phyloP scores from a whole-genome alignment of 2,797 vertebrate species.

The Tamandua tetradactyla region DNA sequence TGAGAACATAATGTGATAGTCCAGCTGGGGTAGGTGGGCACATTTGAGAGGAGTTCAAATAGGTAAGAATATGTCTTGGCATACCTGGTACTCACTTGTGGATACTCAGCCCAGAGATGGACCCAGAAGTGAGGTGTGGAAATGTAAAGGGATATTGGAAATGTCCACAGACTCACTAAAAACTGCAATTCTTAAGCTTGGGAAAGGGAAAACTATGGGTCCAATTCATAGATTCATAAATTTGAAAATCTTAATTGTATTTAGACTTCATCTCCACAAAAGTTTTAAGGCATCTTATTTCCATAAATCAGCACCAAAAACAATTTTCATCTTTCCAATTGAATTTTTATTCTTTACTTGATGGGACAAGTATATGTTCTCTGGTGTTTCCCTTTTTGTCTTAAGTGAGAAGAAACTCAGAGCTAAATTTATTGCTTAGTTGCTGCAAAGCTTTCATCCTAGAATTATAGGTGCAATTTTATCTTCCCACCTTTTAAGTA shows the following conservation, averaged over 20 bases:
- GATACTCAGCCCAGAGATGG: fast-evolving
- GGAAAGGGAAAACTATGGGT: not conserved
- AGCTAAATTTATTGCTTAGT: not conserved
- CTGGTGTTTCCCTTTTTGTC: not conserved
- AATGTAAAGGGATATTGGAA: not conserved
- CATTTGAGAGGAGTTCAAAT: constrained; percentile 88
- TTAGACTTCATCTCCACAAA: not conserved
- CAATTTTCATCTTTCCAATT: not conserved
- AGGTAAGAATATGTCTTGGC: constrained; percentile 91
- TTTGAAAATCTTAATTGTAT: not conserved
- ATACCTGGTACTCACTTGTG: constrained; percentile 76
- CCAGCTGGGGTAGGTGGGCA: constrained; percentile 87
- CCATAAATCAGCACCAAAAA: not conserved
- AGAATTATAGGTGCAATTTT: not conserved
- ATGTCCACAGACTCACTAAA: not conserved
- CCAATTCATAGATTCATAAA: fast-evolving
- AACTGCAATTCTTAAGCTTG: not conserved
- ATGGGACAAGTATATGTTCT: not conserved
- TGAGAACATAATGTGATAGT: constrained; percentile 95
- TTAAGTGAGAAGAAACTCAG: not conserved
- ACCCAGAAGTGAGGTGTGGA: not conserved
- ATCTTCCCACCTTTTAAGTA: not conserved
- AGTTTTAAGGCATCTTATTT: not conserved
- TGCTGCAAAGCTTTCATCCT: not conserved
- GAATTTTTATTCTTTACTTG: not conserved